These are phyloP conservation scores for Gymnogyps californianus DNA, from an alignment of 2,113 vertebrate species.

Conservation along the genomic window DNA sequence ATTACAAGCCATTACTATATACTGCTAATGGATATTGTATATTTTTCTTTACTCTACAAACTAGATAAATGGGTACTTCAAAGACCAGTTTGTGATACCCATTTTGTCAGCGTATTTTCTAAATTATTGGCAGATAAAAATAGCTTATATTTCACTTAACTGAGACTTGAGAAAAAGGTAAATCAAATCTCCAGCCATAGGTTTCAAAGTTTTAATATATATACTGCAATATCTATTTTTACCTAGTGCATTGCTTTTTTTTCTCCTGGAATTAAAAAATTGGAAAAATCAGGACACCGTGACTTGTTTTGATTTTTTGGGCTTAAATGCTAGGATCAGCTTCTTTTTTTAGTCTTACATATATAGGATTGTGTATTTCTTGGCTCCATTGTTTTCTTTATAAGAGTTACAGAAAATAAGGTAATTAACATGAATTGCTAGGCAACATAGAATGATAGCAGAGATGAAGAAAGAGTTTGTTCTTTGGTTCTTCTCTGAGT, in stretches of 20 bases:
- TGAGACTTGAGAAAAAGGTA: not conserved
- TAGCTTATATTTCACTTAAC: not conserved
- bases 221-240: not conserved
- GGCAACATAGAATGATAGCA: not conserved
- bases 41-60: not conserved
- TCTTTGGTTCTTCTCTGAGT: not conserved
- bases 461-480: not conserved
- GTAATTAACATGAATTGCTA: not conserved
- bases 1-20: not conserved
- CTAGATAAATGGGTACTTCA: not conserved
- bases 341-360: not conserved
- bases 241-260: not conserved
- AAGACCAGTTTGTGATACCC: not conserved
- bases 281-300: not conserved
- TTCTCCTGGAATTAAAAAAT: not conserved
- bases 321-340: not conserved
- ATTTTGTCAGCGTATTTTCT: not conserved
- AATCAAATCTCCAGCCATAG: not conserved
- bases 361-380: not conserved
- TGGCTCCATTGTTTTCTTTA: not conserved
- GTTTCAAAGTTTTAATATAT: not conserved
- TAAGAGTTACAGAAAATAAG: not conserved
- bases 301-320: not conserved
- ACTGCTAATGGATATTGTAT: not conserved
- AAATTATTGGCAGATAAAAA: not conserved